These are phyloP conservation scores for Vireo griseus DNA, from an alignment of 2,797 vertebrate genomes.

Conservation along the genomic window DNA sequence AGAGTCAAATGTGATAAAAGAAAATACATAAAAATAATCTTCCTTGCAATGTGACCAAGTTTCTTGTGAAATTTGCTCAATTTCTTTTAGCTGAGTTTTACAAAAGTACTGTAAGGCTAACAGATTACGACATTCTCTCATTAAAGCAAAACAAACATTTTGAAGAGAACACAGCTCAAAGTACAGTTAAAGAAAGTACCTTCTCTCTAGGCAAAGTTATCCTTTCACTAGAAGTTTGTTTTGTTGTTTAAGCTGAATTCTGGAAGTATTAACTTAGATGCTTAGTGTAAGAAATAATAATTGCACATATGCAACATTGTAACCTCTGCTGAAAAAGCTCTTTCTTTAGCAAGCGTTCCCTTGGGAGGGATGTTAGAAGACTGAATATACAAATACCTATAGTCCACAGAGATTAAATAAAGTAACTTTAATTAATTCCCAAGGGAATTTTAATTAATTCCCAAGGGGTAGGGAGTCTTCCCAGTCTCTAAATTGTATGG, in stretches of 20 bases:
- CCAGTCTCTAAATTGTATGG: not conserved
- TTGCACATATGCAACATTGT: not conserved
- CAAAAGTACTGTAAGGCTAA: not conserved
- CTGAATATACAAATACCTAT: not conserved
- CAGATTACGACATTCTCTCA: not conserved
- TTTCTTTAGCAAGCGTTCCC: not conserved
- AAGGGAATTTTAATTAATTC: constrained; percentile 1
- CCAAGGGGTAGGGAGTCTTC: not conserved
- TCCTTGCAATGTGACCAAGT: not conserved
- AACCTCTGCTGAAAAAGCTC: not conserved
- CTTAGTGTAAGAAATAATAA: not conserved
- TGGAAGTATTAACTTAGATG: not conserved
- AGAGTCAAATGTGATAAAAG: fast-evolving
- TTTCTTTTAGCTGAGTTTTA: not conserved
- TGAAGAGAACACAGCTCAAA: not conserved
- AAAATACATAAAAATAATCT: not conserved
- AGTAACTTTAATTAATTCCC: not conserved
- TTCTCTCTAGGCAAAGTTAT: not conserved
- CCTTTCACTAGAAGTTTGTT: not conserved
- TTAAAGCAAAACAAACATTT: not conserved
- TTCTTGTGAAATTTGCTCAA: not conserved
- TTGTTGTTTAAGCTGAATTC: not conserved
- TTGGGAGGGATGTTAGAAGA: not conserved
- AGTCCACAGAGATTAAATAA: not conserved
- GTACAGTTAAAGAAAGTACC: not conserved